Evolutionary conservation across 2,113 vertebrate species (phyloP).

Genomic region (Hydropotes inermis): DNA sequence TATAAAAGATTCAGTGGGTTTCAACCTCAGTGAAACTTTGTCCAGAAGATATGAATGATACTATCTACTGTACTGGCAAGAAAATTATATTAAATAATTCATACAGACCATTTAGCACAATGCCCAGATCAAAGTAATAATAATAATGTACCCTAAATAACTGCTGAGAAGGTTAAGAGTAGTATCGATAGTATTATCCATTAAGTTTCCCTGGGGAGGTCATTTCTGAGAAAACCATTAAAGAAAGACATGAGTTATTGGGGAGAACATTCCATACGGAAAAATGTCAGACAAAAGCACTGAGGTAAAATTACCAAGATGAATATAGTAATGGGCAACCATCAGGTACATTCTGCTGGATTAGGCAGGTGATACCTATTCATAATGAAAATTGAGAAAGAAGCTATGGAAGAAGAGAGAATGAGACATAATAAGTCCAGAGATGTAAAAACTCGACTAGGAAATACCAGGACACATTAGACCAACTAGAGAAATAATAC

Average conservation of each 20-base stretch:
- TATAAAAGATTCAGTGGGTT: background rate
- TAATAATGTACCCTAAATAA: conserved; percentile 12
- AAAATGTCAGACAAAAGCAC: conserved; percentile 27
- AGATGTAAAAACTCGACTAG: background rate
- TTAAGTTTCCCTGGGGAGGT: conserved; percentile 18
- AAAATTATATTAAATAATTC: conserved; percentile 54
- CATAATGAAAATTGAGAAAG: background rate
- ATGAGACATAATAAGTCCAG: background rate
- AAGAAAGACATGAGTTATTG: conserved; percentile 10
- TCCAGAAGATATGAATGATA: conserved; percentile 9
- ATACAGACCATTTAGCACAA: conserved; percentile 46
- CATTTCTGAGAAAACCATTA: conserved; percentile 36
- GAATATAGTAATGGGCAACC: background rate
- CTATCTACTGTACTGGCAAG: background rate
- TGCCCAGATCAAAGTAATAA: conserved; percentile 11
- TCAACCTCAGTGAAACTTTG: conserved; percentile 8
- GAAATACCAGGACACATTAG: background rate
- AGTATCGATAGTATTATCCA: background rate
- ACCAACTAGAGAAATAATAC: background rate
- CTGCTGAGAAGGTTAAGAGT: conserved; percentile 1
- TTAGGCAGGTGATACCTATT: background rate
- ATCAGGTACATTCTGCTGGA: background rate
- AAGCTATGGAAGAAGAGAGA: background rate
- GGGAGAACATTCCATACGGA: background rate
- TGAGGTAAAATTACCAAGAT: background rate